phyloP scores from a whole-genome alignment of 1,140 invertebrate species.

The Conus betulinus region DNA sequence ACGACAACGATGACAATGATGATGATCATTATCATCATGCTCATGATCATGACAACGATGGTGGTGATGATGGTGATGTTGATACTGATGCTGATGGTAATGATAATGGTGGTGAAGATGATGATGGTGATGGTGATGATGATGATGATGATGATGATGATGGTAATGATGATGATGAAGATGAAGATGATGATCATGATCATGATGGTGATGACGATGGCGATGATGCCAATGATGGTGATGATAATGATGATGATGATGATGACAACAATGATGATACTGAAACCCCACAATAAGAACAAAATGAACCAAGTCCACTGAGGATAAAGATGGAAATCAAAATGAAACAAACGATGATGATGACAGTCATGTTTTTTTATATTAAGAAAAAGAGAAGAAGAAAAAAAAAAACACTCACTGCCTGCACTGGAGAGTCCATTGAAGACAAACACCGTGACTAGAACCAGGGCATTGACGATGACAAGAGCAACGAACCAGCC shows the following conservation, averaged over 20 bases:
- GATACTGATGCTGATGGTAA: background rate
- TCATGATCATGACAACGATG: background rate
- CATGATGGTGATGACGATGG: background rate
- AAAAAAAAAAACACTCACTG: background rate
- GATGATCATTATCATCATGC: background rate
- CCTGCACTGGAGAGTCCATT: constrained; percentile 24
- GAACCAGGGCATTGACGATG: constrained; percentile 21
- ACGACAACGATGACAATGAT: background rate
- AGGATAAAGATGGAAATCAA: background rate
- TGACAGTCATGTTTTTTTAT: background rate
- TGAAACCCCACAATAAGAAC: background rate
- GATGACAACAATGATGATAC: background rate
- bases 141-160: constrained; percentile 4
- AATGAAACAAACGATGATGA: background rate
- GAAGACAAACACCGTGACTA: constrained; percentile 34
- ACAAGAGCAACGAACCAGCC: constrained; percentile 10
- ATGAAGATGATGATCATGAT: constrained; percentile 3
- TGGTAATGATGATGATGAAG: background rate
- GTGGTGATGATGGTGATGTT: background rate
- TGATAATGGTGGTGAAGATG: background rate
- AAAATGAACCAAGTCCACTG: background rate
- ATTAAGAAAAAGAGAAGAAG: no score
- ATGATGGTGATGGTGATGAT: background rate
- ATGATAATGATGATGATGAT: background rate
- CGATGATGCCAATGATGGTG: background rate